A percentile compares a stretch with the other conserved stretches of the same genome.
These are phyloP conservation scores for Xenopus laevis DNA, from an alignment of 2,113 vertebrate genomes.

Conservation along the genomic window DNA sequence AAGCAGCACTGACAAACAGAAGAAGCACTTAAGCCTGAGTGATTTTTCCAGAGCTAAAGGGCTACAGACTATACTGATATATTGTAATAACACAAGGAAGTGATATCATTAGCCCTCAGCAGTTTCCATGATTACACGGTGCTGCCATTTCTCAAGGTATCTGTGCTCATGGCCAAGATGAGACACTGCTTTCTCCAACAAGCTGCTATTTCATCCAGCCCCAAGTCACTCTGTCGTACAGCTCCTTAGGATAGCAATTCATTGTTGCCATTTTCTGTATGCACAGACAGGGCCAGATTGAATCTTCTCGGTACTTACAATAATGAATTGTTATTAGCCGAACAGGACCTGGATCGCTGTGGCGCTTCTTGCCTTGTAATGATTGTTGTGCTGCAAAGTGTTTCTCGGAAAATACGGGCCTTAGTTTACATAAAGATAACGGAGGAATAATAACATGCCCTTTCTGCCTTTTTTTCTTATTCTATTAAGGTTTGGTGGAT, in stretches of 20 bases:
- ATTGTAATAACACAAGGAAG: constrained; percentile 6
- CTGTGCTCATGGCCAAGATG: constrained; percentile 15
- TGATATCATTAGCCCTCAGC: constrained; percentile 27
- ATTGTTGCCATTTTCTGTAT: constrained; percentile 30
- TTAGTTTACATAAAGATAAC: constrained; percentile 40
- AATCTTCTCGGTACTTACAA: constrained; percentile 44
- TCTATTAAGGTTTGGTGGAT: no score
- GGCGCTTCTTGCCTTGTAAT: constrained; percentile 44
- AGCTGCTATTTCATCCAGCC: constrained; percentile 22
- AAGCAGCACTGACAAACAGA: no score
- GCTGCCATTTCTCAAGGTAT: constrained; percentile 22
- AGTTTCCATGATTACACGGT: constrained; percentile 1
- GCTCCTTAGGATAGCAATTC: constrained; percentile 11
- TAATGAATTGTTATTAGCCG: constrained; percentile 48
- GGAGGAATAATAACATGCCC: background rate
- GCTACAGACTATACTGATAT: constrained; percentile 12
- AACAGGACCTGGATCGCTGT: constrained; percentile 42
- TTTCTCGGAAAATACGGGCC: constrained; percentile 51
- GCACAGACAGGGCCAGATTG: constrained; percentile 38
- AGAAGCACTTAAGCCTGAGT: background rate
- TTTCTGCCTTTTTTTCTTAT: background rate
- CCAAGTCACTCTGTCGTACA: constrained; percentile 8
- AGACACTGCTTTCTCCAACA: constrained; percentile 8
- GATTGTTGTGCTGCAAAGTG: constrained; percentile 33
- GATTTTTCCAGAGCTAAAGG: constrained; percentile 6